Evolutionary conservation across 2,888 invertebrate genomes (phyloP), one percentile per base, ranked within the genome.

Genomic region (Nematopogon swammerdamellus): DNA sequence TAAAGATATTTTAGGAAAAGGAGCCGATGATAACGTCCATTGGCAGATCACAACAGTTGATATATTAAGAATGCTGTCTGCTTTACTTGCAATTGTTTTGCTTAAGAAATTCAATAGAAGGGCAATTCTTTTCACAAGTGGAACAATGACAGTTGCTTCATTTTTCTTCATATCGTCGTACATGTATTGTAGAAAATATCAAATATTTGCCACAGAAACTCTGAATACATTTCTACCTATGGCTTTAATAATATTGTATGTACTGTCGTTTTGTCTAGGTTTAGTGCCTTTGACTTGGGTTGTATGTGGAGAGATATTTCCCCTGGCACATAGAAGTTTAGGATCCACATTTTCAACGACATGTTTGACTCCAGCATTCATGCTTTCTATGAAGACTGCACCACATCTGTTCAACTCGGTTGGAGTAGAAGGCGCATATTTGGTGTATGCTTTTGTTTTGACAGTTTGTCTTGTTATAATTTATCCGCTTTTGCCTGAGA

Each of bases 11-110:
- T 60, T 79, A 47, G 59, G 75, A 30, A 77, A 76, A 55, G 53
- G 60, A 0, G 59, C 67, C 1, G 60, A 68, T 0, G 67, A 65
- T 36, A 70, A 77, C 19, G 76, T 79, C 0, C 66, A 71, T 5
- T 76, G 73, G 65, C 86, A 86, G 52, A 87, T 87, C 48, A 77
- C 88, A 17, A 68, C 86, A 2, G 80, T 89, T 54, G 89, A 89
- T 54, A 56, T 82, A n/a, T 70, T 87, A 1, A 73, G 89, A 46
- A 75, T 87, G 1, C 50, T 85, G 1, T 83, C 84, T 58, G 85
- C 87, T 0, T 73, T 85, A 19, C 54, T 85, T 14, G 84, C 77
- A 47, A 76, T 77, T 65, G 76, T 77, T 52, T 53, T 79, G 53
- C 54, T 79, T 1, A 79, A 77, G 58, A 68, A 65, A 49, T 72